Evolutionary conservation across 2,888 invertebrate genomes (phyloP).

Genomic region (Pterobdella sp.): DNA sequence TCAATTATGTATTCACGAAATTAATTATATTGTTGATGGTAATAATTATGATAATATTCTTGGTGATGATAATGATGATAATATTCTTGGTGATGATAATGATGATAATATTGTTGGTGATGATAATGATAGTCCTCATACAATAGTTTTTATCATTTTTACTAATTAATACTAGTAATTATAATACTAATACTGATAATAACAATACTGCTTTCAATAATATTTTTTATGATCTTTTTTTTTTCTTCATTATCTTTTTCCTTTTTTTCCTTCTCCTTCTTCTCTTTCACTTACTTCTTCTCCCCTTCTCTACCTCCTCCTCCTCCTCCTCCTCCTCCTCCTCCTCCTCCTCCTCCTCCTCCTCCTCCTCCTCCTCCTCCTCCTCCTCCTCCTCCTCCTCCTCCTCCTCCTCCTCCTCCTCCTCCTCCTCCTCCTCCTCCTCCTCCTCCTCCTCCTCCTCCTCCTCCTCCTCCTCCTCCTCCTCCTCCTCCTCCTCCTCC

Average conservation of each 20-base stretch:
- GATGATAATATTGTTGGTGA: too few species aligned
- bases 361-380: neutral
- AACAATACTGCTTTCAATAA: neutral
- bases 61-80: too few species aligned
- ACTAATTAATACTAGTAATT: neutral
- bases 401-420: neutral
- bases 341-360: conserved; percentile 13
- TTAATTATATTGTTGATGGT: too few species aligned
- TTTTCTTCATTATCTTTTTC: neutral
- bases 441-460: conserved; percentile 12
- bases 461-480: neutral
- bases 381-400: neutral
- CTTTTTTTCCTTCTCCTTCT: neutral
- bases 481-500: neutral
- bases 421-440: neutral
- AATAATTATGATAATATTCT: too few species aligned
- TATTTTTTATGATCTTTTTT: neutral
- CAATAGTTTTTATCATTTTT: neutral
- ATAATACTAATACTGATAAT: neutral
- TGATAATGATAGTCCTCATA: too few species aligned
- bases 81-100: too few species aligned
- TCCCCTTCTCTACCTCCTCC: neutral
- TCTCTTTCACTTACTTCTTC: neutral
- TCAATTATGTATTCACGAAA: too few species aligned
- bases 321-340: conserved; percentile 10